Base-by-base conservation (phyloP, 1,140 invertebrate genomes). In the Drosophila subobscura region DNA sequence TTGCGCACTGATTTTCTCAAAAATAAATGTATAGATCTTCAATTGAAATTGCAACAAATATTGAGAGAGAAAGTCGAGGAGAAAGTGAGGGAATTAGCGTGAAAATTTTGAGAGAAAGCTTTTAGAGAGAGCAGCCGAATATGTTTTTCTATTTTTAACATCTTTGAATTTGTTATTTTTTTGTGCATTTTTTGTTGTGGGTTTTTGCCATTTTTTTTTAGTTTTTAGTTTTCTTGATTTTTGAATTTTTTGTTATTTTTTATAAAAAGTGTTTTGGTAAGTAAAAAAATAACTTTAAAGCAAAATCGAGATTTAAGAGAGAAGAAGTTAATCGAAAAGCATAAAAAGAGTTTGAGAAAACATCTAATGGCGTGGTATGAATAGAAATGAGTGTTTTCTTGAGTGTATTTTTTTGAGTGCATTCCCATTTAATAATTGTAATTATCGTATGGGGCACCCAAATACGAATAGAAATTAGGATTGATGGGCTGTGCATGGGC, bases 381-480 rank as follows among this genome's bases (percentile, higher is more conserved):
- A 2, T 44, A 41, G 63, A 29, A 27, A 16, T 20, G 41, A 44
- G 10, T 52, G 25, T 67, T 40, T 47, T 7, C 49, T 42, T 50
- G 66, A 56, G 41, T 74, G 44, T 66, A 23, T 60, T 42, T 51
- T 4, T 52, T 59, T 67, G 37, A 71, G 22, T 51, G 14, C 33
- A 51, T 54, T 47, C 65, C 65, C 44, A 51, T 71, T 83, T 77
- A 91, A 72, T 91, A 91, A 66, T 91, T 90, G 47, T 91, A 91
- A 66, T 83, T 89, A 58, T 91, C 90, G 25, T 91, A 91, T 51
- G 89, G 72, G 44, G 83, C 66, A 44, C 91, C 89, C 55, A 94
- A 92, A 89, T 94, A 94, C 75, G 93, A 93, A 88, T 94, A 94
- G 90, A 94, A 94, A 84, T 93, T 92, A 74, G 93, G 93, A 90